phyloP scores from a whole-genome alignment of 2,113 vertebrate genomes.

The Thunnus thynnus region DNA sequence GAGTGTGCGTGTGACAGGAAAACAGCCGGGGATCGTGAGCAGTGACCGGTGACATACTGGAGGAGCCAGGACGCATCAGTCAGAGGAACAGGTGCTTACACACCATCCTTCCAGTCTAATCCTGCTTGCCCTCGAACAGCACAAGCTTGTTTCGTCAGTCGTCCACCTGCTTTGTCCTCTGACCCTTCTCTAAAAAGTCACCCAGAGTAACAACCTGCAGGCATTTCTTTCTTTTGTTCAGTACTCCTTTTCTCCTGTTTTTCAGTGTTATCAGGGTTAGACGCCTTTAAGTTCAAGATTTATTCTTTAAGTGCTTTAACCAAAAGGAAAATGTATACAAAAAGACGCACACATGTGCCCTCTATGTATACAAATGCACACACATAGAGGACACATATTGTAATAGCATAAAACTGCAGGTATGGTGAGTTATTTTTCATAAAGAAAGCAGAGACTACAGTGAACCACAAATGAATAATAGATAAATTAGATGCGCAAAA shows the following conservation, averaged over 20 bases:
- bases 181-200: constrained; percentile 54
- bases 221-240: constrained; percentile 14
- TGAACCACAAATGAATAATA: constrained; percentile 43
- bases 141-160: constrained; percentile 45
- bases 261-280: constrained; percentile 3
- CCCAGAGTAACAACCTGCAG: constrained; percentile 11
- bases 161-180: constrained; percentile 56
- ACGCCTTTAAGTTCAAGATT: not conserved
- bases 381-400: not conserved
- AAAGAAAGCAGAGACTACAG: constrained; percentile 19
- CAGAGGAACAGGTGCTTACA: constrained; percentile 72
- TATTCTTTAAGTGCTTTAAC: not conserved
- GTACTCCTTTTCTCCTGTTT: not conserved
- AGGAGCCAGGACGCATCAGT: constrained; percentile 79
- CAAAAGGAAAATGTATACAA: not conserved
- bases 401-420: not conserved
- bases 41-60: constrained; percentile 61
- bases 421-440: constrained; percentile 17
- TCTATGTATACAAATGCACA: not conserved
- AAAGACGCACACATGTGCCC: not conserved
- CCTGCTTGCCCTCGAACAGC: constrained; percentile 39
- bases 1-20: constrained; percentile 37
- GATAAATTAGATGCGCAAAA: constrained; percentile 30
- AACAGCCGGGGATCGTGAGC: constrained; percentile 43
- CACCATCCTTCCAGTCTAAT: constrained; percentile 52